A percentile compares a stretch with the other conserved stretches of the same genome.
phyloP scores from a whole-genome alignment of 2,797 vertebrate genomes.

The Sebastes diploproa region DNA sequence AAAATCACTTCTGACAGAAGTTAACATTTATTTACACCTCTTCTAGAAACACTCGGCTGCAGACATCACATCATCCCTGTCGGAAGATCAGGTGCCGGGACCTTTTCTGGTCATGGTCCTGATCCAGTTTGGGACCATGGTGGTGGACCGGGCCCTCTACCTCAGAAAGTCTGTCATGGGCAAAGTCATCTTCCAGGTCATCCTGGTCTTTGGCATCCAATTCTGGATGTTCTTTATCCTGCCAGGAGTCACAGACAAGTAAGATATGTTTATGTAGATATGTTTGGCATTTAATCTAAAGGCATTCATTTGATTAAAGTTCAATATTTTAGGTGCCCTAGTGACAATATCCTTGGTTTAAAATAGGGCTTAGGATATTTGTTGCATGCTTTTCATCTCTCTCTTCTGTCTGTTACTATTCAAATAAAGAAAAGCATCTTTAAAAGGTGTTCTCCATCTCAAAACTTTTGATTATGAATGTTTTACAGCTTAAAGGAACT shows the following conservation, averaged over 20 bases:
- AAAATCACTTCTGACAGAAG: neutral
- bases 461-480: neutral
- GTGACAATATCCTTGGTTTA: neutral
- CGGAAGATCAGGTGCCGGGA: constrained; percentile 96
- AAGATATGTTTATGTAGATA: constrained; percentile 28
- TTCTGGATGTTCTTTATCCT: constrained; percentile 99
- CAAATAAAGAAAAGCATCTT: neutral
- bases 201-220: constrained; percentile 98
- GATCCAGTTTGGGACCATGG: constrained; percentile 98
- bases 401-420: neutral
- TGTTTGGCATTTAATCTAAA: neutral
- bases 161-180: constrained; percentile 96
- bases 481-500: neutral
- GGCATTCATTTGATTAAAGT: neutral
- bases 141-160: constrained; percentile 96
- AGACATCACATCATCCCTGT: constrained; percentile 96
- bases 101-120: constrained; percentile 98
- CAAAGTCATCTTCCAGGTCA: constrained; percentile 97
- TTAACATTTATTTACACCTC: neutral
- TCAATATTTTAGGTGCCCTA: neutral
- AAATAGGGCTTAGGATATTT: neutral
- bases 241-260: constrained; percentile 94
- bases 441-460: neutral
- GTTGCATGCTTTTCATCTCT: neutral
- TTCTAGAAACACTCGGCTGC: constrained; percentile 95